phyloP scores from a whole-genome alignment of 2,888 invertebrate species.

The Palloptera scutellata region DNA sequence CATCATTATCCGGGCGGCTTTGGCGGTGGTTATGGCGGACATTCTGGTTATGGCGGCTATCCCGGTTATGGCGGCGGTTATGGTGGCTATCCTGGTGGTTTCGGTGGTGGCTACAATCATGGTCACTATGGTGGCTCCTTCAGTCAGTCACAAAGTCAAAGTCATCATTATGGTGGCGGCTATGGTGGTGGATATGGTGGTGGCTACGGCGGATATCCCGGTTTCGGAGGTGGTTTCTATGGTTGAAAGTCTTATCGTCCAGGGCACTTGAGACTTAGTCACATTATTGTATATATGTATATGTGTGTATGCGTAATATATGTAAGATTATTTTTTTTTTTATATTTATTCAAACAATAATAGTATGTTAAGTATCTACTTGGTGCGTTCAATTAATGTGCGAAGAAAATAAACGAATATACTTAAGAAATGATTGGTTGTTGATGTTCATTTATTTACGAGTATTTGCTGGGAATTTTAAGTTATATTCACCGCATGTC shows the following conservation, averaged over 20 bases:
- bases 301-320: no score
- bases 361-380: no score
- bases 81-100: constrained; percentile 33
- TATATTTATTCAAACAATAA: no score
- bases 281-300: no score
- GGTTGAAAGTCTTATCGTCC: constrained; percentile 17
- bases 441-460: no score
- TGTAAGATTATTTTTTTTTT: no score
- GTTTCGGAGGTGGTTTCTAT: constrained; percentile 33
- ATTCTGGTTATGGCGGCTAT: constrained; percentile 42
- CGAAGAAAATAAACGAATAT: no score
- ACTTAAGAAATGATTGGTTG: no score
- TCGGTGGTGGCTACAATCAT: constrained; percentile 26
- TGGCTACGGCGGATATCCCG: constrained; percentile 32
- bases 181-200: constrained; percentile 32
- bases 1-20: constrained; percentile 42
- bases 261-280: no score
- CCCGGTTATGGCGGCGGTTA: constrained; percentile 42
- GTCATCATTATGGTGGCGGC: constrained; percentile 45
- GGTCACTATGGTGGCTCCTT: constrained; percentile 39
- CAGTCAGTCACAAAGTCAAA: constrained; percentile 38
- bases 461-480: no score
- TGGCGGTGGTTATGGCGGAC: constrained; percentile 51
- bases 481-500: no score
- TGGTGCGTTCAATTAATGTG: no score